Evolutionary conservation across 2,797 vertebrate genomes (phyloP).

Genomic region (Macropus fuliginosus): DNA sequence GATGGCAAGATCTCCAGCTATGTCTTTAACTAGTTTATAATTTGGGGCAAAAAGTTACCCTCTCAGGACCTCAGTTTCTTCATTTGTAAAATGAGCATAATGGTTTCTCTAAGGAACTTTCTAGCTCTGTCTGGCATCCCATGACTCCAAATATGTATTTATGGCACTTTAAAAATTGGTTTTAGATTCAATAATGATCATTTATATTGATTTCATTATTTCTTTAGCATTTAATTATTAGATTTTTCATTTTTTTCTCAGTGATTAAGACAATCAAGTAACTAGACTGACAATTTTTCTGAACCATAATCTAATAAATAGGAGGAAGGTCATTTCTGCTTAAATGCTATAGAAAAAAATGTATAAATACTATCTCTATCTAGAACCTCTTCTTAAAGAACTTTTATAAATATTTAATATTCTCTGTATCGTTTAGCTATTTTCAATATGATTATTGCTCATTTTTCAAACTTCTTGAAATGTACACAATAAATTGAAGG

Average conservation of each 20-base stretch:
- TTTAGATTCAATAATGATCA: constrained; percentile 6
- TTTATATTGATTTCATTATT: not conserved
- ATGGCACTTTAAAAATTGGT: constrained; percentile 25
- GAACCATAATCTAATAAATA: constrained; percentile 34
- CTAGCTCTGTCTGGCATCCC: not conserved
- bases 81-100: not conserved
- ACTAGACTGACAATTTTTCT: constrained; percentile 30
- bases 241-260: constrained; percentile 15
- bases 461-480: constrained; percentile 45
- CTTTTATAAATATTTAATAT: constrained; percentile 34
- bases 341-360: constrained; percentile 37
- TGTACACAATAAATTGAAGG: constrained; percentile 56
- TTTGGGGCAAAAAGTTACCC: not conserved
- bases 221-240: constrained; percentile 33
- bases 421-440: not conserved
- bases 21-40: not conserved
- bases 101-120: not conserved
- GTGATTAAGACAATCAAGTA: constrained; percentile 29
- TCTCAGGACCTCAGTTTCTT: not conserved
- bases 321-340: constrained; percentile 9
- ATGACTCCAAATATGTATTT: not conserved
- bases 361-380: constrained; percentile 25
- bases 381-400: constrained; percentile 3
- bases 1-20: not conserved
- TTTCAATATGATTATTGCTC: constrained; percentile 40